Conservation (phyloP, 1,140 invertebrate species). For the Yoshiicerus persimilis region DNA sequence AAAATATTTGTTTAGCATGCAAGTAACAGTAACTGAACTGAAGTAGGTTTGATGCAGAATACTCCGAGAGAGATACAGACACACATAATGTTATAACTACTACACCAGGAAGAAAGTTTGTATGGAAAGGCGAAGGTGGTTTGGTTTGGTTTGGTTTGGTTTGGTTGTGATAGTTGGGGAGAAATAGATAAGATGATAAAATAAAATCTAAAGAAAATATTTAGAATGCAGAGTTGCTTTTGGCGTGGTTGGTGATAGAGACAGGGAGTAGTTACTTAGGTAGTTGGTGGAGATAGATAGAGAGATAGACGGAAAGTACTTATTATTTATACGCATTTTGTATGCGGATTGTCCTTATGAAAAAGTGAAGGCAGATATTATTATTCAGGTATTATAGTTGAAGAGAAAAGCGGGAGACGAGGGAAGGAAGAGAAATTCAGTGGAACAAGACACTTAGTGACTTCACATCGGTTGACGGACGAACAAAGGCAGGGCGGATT, state of each 20-base stretch:
- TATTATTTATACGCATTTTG: too few relatives aligned
- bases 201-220: neutral
- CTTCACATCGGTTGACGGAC: constrained; percentile 25
- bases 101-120: too few relatives aligned
- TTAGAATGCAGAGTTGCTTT: neutral
- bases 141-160: neutral
- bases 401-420: neutral
- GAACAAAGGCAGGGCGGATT: constrained; percentile 32
- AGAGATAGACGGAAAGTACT: neutral
- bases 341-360: neutral
- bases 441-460: constrained; percentile 29
- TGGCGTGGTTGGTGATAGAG: neutral
- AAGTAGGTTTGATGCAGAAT: too few relatives aligned
- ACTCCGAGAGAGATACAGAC: too few relatives aligned
- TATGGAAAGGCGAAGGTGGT: too few relatives aligned
- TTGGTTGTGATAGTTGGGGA: neutral
- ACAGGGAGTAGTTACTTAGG: neutral
- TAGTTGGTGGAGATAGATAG: neutral
- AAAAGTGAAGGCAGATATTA: neutral
- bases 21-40: too few relatives aligned
- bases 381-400: constrained; percentile 22
- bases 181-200: neutral
- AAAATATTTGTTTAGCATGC: neutral
- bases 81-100: too few relatives aligned
- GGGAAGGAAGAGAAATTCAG: constrained; percentile 12